Conservation (phyloP, 2,888 invertebrate genomes). For the Cylloceria caligata region DNA sequence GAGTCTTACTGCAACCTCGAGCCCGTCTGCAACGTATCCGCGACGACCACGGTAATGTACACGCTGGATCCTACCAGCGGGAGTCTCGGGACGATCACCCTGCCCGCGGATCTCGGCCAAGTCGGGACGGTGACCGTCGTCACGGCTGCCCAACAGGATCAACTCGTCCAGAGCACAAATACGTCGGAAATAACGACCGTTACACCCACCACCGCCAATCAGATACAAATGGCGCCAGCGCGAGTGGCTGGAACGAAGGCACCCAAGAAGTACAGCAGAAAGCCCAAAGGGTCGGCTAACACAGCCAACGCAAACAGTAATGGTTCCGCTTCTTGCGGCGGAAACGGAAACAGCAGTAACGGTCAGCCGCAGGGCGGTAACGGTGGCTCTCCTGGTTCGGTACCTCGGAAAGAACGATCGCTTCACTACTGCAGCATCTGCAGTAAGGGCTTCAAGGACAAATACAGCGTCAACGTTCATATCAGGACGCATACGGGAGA, state of each 20-base stretch:
- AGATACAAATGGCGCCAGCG: slow-evolving; percentile 85
- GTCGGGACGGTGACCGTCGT: slow-evolving; percentile 83
- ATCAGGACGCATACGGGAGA: slow-evolving; percentile 99
- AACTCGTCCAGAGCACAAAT: slow-evolving; percentile 78
- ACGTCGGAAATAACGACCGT: slow-evolving; percentile 85
- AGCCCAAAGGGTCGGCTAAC: slow-evolving; percentile 84
- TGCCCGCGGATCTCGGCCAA: slow-evolving; percentile 82
- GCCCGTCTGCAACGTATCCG: slow-evolving; percentile 84
- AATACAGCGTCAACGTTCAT: slow-evolving; percentile 99
- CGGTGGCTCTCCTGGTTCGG: slow-evolving; percentile 88
- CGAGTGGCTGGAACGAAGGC: slow-evolving; percentile 88
- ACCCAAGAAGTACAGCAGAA: slow-evolving; percentile 90
- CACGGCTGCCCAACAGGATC: slow-evolving; percentile 79
- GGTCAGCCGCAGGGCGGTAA: slow-evolving; percentile 81
- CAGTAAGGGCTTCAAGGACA: slow-evolving; percentile 97
- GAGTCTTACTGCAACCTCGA: slow-evolving; percentile 91
- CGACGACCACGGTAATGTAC: slow-evolving; percentile 83
- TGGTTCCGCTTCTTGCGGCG: slow-evolving; percentile 80
- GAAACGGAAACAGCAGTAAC: slow-evolving; percentile 73
- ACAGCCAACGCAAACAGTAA: slow-evolving; percentile 85
- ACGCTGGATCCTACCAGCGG: slow-evolving; percentile 83
- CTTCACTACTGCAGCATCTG: slow-evolving; percentile 97
- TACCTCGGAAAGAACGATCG: slow-evolving; percentile 94
- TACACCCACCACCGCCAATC: slow-evolving; percentile 84
- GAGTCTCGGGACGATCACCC: slow-evolving; percentile 82